Evolutionary conservation across 2,797 vertebrate genomes (phyloP), one percentile per base, ranked within the genome.

Genomic region (Neostethus bicornis): DNA sequence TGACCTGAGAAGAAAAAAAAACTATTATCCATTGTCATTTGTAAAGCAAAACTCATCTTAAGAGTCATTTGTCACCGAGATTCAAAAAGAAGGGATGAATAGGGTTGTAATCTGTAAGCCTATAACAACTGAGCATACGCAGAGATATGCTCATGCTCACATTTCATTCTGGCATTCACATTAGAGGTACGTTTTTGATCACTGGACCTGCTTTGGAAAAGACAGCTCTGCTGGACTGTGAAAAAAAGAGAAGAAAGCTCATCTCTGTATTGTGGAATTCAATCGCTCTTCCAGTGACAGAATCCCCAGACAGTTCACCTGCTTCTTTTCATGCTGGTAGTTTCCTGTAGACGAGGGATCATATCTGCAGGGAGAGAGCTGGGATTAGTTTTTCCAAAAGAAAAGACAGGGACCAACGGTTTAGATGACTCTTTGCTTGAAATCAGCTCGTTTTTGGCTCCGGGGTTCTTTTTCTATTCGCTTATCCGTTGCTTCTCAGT

Each of bases 271-370:
- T 64, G 69, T 70, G 78, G 79, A 85, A 90, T 82, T 85, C 80
- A 89, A 88, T 89, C 76, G 62, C 76, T 70, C 52, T 46, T 54
- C 26, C 66, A 53, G 77, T 66, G 80, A 88, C 65, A 68, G 73
- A 64, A 75, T 87, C 79, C 82, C 78, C 74, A 77, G 74, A 83
- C 65, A 35, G 80, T 83, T 90, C 90, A 81, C 81, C 81, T 66
- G 71, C 25, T 51, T 90, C 93, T 88, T 90, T 91, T 90, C 85
- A 91, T 82, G 87, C 84, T 14, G 64, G 51, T 80, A 81, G 78
- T 72, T 83, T 89, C 67, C 75, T 80, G 82, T 19, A 80, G 75
- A 84, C 58, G 43, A 34, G 56, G 81, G 79, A 84, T 89, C 80
- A 85, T 80, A 83, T 88, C 79, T 81, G 75, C 72, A 16, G 69